These are phyloP conservation scores for Euproctis similis DNA, from an alignment of 2,888 invertebrate species.

Conservation along the genomic window DNA sequence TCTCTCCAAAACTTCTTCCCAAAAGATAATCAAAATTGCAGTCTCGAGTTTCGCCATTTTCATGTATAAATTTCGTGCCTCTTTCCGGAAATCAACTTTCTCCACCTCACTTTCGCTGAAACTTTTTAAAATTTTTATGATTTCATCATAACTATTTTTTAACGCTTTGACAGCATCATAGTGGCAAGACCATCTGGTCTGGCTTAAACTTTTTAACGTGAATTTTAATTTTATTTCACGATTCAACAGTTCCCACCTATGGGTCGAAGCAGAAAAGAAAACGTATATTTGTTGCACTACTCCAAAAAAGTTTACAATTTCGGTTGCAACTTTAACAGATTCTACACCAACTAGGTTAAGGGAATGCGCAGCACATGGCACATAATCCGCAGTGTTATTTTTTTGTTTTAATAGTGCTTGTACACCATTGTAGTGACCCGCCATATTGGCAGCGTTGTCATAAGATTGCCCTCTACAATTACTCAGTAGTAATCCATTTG, in stretches of 20 bases:
- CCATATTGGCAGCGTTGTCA: too few relatives aligned
- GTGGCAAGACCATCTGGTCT: slow-evolving; percentile 7
- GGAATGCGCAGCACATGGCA: slow-evolving; percentile 12
- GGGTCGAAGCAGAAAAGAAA: slow-evolving; percentile 4
- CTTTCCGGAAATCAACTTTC: too few relatives aligned
- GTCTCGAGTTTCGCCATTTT: too few relatives aligned
- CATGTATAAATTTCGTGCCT: too few relatives aligned
- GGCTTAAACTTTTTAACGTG: too few relatives aligned
- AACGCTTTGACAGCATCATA: slow-evolving; percentile 2
- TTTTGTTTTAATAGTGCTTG: slow-evolving; percentile 8
- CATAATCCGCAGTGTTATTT: slow-evolving; percentile 9
- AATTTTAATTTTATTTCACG: slow-evolving; percentile 5
- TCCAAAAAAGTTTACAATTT: slow-evolving; percentile 2
- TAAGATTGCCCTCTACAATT: too few relatives aligned
- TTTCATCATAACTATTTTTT: slow-evolving; percentile 1
- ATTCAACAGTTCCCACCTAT: slow-evolving; percentile 2
- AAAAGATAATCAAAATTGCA: too few relatives aligned
- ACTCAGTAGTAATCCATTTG: slow-evolving; percentile 5
- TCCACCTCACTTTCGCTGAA: too few relatives aligned
- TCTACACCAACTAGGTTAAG: slow-evolving; percentile 10
- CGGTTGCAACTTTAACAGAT: slow-evolving; percentile 6
- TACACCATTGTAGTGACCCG: slow-evolving; percentile 12
- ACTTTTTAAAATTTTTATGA: too few relatives aligned
- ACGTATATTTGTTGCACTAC: slow-evolving; percentile 1
- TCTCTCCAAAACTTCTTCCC: too few relatives aligned